Evolutionary conservation across 2,797 vertebrate genomes (phyloP).

Genomic region (Sandelia bainsii): DNA sequence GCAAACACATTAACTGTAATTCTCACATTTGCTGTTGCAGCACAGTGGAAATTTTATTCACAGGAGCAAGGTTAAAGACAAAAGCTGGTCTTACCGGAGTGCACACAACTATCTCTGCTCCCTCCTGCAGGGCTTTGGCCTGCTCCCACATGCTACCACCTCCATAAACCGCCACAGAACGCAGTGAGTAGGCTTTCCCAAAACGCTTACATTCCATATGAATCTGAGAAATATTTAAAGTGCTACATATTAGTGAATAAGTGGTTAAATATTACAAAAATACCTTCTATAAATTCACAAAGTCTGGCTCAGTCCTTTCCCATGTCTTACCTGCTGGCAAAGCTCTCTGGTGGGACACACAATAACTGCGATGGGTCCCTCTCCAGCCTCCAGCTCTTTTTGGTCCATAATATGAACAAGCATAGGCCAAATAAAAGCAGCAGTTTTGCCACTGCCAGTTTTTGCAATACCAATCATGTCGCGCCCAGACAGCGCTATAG

Average conservation of each 20-base stretch:
- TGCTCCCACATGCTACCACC: constrained; percentile 99
- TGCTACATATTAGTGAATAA: neutral
- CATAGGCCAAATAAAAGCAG: constrained; percentile 99
- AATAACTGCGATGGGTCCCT: constrained; percentile 96
- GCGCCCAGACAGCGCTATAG: constrained; percentile 95
- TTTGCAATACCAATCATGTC: constrained; percentile 99
- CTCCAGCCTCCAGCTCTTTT: constrained; percentile 94
- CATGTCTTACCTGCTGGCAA: constrained; percentile 91
- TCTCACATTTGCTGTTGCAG: neutral
- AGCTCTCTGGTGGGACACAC: constrained; percentile 98
- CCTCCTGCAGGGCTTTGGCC: constrained; percentile 97
- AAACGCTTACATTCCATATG: constrained; percentile 98
- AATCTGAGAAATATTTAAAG: constrained; percentile 81
- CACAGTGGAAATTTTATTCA: neutral
- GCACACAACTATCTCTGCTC: constrained; percentile 98
- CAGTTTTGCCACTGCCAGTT: constrained; percentile 98
- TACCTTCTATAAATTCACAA: neutral
- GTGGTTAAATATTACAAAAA: neutral
- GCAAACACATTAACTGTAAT: constrained; percentile 17
- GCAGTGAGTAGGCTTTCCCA: constrained; percentile 96
- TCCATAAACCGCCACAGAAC: constrained; percentile 98
- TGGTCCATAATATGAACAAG: constrained; percentile 99
- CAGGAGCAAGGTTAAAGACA: neutral
- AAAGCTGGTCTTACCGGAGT: constrained; percentile 88
- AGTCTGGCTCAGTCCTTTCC: neutral